Evolutionary conservation across 1,140 invertebrate genomes (phyloP).

Genomic region (Chrysopa pallens): DNA sequence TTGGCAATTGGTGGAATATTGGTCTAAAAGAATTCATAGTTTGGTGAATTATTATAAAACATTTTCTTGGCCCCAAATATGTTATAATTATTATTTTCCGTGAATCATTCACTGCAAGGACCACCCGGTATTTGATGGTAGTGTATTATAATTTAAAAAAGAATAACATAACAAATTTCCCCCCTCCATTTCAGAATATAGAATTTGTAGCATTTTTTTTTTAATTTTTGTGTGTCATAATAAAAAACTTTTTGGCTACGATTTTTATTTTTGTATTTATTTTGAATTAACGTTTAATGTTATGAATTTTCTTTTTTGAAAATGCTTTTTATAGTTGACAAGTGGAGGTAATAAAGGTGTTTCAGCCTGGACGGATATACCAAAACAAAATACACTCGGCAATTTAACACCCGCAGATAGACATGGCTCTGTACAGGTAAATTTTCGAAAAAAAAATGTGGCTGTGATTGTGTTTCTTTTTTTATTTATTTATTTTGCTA

Average conservation of each 20-base stretch:
- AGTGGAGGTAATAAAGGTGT: conserved; percentile 13
- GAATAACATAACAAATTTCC: too few species aligned
- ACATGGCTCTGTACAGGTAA: conserved; percentile 86
- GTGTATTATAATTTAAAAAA: too few species aligned
- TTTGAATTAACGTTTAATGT: background rate
- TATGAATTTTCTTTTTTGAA: background rate
- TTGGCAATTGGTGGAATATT: too few species aligned
- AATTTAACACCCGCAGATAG: conserved; percentile 80
- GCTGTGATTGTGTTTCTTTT: too few species aligned
- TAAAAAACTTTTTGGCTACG: background rate
- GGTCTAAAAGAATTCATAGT: too few species aligned
- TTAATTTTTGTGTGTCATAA: conserved; percentile 11
- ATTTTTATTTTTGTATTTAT: background rate
- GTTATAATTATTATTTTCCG: too few species aligned
- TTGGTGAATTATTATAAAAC: too few species aligned
- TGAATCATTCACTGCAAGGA: too few species aligned
- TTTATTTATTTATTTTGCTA: too few species aligned
- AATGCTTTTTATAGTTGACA: background rate
- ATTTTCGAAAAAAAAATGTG: conserved; percentile 15
- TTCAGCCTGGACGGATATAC: conserved; percentile 30
- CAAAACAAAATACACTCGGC: conserved; percentile 39
- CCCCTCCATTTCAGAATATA: too few species aligned
- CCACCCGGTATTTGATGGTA: too few species aligned
- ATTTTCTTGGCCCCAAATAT: too few species aligned
- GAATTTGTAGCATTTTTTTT: conserved; percentile 20